These are phyloP conservation scores for Heliconius hortense DNA, from an alignment of 2,888 invertebrate genomes.

Conservation along the genomic window DNA sequence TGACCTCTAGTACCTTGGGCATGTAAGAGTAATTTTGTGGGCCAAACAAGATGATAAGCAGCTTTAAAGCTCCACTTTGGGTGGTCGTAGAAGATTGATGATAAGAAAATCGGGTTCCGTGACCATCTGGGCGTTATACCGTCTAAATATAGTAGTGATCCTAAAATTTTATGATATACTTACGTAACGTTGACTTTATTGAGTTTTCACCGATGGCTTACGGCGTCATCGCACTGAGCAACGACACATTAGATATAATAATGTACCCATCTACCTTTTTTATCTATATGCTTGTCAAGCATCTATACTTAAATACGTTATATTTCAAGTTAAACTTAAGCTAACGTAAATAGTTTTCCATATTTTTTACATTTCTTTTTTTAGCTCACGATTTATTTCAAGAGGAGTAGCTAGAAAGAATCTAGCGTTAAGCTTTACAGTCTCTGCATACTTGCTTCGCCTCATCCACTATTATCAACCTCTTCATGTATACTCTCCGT, in stretches of 20 bases:
- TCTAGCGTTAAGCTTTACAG: too few species aligned
- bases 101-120: constrained; percentile 77
- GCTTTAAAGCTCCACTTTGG: constrained; percentile 57
- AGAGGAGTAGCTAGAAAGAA: too few species aligned
- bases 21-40: constrained; percentile 51
- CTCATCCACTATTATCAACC: too few species aligned
- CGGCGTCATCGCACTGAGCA: neutral
- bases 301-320: neutral
- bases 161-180: constrained; percentile 71
- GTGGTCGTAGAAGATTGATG: constrained; percentile 70
- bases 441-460: too few species aligned
- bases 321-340: neutral
- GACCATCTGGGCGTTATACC: constrained; percentile 77
- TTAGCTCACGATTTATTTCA: too few species aligned
- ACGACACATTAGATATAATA: neutral
- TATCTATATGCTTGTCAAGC: neutral
- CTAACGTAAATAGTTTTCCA: too few species aligned
- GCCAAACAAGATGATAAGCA: constrained; percentile 55
- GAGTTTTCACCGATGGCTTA: constrained; percentile 11
- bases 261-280: neutral
- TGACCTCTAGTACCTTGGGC: constrained; percentile 56
- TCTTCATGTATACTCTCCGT: too few species aligned
- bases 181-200: constrained; percentile 54
- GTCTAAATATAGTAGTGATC: constrained; percentile 73
- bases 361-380: too few species aligned